Percentiles rank a stretch among this genome's conserved stretches.
Evolutionary conservation across 2,888 invertebrate genomes (phyloP).

Genomic region (Drosophila infuscata): DNA sequence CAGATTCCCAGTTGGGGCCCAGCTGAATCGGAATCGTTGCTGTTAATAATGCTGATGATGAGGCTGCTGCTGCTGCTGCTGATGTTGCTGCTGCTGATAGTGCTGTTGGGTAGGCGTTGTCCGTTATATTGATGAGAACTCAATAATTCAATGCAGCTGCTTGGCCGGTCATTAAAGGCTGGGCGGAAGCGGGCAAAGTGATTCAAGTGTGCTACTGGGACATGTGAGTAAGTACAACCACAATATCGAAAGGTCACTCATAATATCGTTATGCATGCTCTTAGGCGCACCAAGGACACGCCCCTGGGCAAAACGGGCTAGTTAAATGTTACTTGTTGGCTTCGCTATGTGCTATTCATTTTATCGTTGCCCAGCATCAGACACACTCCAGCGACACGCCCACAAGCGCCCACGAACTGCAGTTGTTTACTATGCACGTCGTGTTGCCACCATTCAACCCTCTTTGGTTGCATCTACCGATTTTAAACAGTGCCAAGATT

Average conservation of each 20-base stretch:
- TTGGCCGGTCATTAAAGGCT: slow-evolving; percentile 53
- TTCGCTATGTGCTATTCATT: slow-evolving; percentile 41
- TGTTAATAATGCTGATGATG: slow-evolving; percentile 62
- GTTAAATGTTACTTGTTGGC: slow-evolving; percentile 29
- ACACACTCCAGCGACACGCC: slow-evolving; percentile 34
- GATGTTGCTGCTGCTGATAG: slow-evolving; percentile 34
- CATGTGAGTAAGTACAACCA: slow-evolving; percentile 34
- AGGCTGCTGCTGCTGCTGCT: slow-evolving; percentile 35
- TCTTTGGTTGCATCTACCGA: background rate
- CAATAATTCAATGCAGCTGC: slow-evolving; percentile 66
- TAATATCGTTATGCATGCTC: slow-evolving; percentile 60
- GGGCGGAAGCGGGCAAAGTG: slow-evolving; percentile 7
- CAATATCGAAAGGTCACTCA: slow-evolving; percentile 49
- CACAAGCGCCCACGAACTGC: slow-evolving; percentile 33
- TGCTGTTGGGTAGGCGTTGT: slow-evolving; percentile 14
- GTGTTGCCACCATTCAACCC: slow-evolving; percentile 15
- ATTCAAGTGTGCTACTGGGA: slow-evolving; percentile 36
- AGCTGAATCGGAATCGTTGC: slow-evolving; percentile 55
- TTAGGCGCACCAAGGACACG: slow-evolving; percentile 56
- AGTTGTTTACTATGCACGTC: slow-evolving; percentile 58
- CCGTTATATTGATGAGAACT: slow-evolving; percentile 50
- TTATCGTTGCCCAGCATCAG: slow-evolving; percentile 40
- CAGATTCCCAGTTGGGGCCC: slow-evolving; percentile 42
- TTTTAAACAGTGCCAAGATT: slow-evolving; percentile 62
- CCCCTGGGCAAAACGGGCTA: slow-evolving; percentile 4